phyloP scores from a whole-genome alignment of 2,888 invertebrate species.

The Harpalus rubripes region DNA sequence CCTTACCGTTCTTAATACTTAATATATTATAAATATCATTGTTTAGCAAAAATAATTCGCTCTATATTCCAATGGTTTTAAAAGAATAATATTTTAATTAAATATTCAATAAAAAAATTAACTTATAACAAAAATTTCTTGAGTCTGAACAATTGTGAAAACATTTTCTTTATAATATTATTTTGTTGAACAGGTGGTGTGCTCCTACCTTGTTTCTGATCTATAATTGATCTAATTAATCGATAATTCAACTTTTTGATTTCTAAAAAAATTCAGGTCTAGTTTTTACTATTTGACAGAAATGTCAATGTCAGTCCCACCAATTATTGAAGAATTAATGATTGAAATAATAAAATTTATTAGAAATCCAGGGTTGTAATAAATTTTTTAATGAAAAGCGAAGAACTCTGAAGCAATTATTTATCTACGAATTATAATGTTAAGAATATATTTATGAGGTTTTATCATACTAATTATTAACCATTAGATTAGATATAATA shows the following conservation, averaged over 20 bases:
- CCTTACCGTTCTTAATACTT: no score
- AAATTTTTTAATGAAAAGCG: background rate
- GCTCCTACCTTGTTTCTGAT: background rate
- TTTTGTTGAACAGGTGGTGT: background rate
- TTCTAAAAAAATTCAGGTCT: background rate
- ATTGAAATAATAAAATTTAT: background rate
- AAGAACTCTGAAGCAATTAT: background rate
- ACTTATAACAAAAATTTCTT: background rate
- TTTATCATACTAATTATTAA: no score
- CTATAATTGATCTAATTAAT: background rate
- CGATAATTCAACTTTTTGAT: background rate
- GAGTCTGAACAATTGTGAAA: background rate
- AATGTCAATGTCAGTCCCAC: background rate
- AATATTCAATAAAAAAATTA: no score
- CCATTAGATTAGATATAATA: no score
- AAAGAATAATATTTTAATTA: no score
- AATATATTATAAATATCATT: no score
- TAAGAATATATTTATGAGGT: no score
- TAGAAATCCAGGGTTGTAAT: background rate
- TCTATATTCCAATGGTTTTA: no score
- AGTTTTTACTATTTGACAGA: slow-evolving; percentile 7
- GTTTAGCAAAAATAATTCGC: no score
- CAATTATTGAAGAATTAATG: background rate
- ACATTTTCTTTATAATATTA: background rate
- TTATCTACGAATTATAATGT: no score